Base-by-base conservation (phyloP, 2,113 vertebrate species). In the Dromiciops gliroides region DNA sequence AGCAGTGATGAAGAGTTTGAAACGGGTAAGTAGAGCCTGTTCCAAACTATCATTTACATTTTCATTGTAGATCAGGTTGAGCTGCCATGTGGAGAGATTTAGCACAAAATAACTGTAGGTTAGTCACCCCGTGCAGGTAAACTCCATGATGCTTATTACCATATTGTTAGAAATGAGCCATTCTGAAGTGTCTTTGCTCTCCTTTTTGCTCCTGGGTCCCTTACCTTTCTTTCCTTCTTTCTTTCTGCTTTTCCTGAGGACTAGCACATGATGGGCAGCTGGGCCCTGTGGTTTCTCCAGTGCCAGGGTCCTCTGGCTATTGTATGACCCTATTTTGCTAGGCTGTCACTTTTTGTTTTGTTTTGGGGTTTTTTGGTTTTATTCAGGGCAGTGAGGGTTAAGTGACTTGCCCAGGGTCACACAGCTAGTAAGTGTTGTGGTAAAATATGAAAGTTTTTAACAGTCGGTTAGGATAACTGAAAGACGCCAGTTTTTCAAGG, bases 1-100 rank as follows among this genome's bases (percentile, higher is more conserved):
- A 98, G 96, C 0, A 99, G 98, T 31, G 99, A 99, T 0, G 99
- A 92, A 51, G 94, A 99, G 3, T 98, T 98, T 97, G 98, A 99
- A 51, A 90, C 51, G 16, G 97, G 99, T 99, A 97, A 99, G 99
- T 99, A 96, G 2, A 92, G 6, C 48, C 1, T 0, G 5, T 0
- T 92, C 53, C 53, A 51, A 93, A 91, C 10, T 26, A 51, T 51
- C 50, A 89, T 49, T 60, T 88, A 37, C 1, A 11, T 56, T 53
- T 89, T 94, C n/a, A 90, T 91, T 47, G 5, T 95, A 91, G 92
- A 91, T 60, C 26, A 94, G 23, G 75, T 51, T 93, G 24, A 96
- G 91, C 37, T 52, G 51, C 50, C 44, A 92, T 94, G 96, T 92
- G 50, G 51, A 75, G n/a, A 91, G 28, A n/a, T 83, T 94, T 48